Evolutionary conservation across 2,797 vertebrate species (phyloP), one percentile per base, ranked within the genome.

Genomic region (Notolepis coatsorum): DNA sequence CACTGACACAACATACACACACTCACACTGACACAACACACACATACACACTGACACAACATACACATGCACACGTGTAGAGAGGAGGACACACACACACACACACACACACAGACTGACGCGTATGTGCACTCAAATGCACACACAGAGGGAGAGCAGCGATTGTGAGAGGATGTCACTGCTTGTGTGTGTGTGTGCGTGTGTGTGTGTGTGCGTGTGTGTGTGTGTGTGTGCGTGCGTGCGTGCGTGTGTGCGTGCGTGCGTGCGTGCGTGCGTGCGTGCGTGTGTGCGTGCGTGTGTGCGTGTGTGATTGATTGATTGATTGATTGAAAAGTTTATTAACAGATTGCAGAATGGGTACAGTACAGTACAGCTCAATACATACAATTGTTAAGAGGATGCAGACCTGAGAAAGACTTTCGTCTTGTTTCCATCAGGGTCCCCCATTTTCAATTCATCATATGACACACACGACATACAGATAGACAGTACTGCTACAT

Each of bases 241-340:
- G 18, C 15, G 47, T 20, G 47, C 15, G 30, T 31, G 12, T 9
- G 17, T 9, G 33, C 13, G 39, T 17, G 39, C 5, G 17, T 2
- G 9, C 6, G 9, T 18, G 15, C 2, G 41, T 23, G 15, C 9
- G 25, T 8, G 20, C 42, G 18, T 21, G 18, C 15, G 47, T 20
- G 47, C 15, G 27, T 20, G 47, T 25, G 27, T 10, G 8, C 30
- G 47, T 49, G 27, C 27, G 24, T 45, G 39, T 31, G 25, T 57
- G 35, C 28, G 37, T 42, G 37, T 55, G 12, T 56, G 24, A 42
- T n/a, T n/a, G n/a, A n/a, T n/a, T n/a, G n/a, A n/a, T n/a, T n/a
- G n/a, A n/a, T n/a, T n/a, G n/a, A n/a, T n/a, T n/a, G n/a, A n/a
- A n/a, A n/a, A n/a, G n/a, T n/a, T n/a, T n/a, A n/a, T n/a, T n/a